Percentiles rank a stretch among this genome's conserved stretches.
Evolutionary conservation across 2,113 vertebrate genomes (phyloP).

Genomic region (Sorex fumeus): DNA sequence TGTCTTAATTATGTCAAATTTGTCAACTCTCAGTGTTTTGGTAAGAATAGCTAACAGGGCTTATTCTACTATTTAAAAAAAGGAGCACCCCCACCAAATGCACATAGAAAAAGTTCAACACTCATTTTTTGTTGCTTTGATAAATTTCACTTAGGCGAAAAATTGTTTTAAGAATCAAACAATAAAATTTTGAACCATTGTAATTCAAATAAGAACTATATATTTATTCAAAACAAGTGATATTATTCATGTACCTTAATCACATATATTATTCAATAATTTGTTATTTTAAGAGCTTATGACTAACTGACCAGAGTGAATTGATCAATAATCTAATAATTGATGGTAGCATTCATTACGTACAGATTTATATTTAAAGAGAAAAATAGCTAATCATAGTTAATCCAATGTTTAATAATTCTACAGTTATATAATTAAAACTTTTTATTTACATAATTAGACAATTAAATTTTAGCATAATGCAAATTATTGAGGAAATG

Average conservation of each 20-base stretch:
- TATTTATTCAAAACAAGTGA: not conserved
- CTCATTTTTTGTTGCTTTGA: slow-evolving; percentile 16
- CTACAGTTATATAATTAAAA: not conserved
- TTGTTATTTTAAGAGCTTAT: not conserved
- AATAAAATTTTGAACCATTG: slow-evolving; percentile 21
- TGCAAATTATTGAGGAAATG: not conserved
- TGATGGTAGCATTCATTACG: not conserved
- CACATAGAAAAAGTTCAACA: not conserved
- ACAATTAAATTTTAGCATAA: not conserved
- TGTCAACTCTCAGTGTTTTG: slow-evolving; percentile 40
- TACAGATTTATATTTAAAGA: slow-evolving; percentile 48
- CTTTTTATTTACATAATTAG: slow-evolving; percentile 28
- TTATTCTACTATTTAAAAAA: slow-evolving; percentile 31
- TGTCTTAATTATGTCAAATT: slow-evolving; percentile 35
- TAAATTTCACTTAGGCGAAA: not conserved
- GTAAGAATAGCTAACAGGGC: not conserved
- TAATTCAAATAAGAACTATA: not conserved
- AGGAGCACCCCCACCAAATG: not conserved
- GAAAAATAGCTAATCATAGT: not conserved
- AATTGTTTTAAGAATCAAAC: slow-evolving; percentile 14
- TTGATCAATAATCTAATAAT: not conserved
- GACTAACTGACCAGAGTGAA: not conserved
- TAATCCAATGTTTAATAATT: not conserved
- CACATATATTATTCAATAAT: slow-evolving; percentile 24
- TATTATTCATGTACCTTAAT: slow-evolving; percentile 16